Evolutionary conservation across 2,888 invertebrate species (phyloP).

Genomic region (Sarcophaga subvicina): DNA sequence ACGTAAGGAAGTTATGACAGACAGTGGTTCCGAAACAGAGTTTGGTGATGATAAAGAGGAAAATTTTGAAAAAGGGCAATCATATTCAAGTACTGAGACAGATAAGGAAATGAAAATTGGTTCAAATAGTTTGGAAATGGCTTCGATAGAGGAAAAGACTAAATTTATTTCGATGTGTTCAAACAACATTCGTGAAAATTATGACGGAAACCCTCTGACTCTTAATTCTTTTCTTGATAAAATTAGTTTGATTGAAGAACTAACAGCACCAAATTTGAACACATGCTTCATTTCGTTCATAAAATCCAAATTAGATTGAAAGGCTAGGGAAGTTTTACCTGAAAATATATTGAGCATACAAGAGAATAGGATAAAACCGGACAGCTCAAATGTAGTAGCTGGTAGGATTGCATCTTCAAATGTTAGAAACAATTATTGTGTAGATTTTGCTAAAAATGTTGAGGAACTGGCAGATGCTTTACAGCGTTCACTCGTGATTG

Average conservation of each 20-base stretch:
- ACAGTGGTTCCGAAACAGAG: too few relatives aligned
- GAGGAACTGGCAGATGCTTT: conserved; percentile 13
- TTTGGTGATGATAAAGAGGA: too few relatives aligned
- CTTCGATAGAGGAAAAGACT: conserved; percentile 35
- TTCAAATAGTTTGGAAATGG: conserved; percentile 11
- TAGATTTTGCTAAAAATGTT: background rate
- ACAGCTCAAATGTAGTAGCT: too few relatives aligned
- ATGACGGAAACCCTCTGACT: background rate
- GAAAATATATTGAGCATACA: background rate
- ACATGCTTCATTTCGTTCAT: too few relatives aligned
- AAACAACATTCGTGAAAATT: background rate
- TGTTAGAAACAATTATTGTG: background rate
- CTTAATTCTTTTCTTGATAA: conserved; percentile 19
- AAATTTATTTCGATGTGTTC: conserved; percentile 43
- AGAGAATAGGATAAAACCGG: background rate
- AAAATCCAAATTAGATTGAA: too few relatives aligned
- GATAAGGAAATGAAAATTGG: too few relatives aligned
- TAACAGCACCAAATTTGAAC: background rate
- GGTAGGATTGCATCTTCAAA: background rate
- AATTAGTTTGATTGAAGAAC: conserved; percentile 3
- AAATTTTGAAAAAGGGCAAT: too few relatives aligned
- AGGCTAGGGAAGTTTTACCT: too few relatives aligned
- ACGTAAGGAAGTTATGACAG: conserved; percentile 19
- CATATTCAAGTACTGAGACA: too few relatives aligned
- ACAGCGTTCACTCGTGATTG: conserved; percentile 24